phyloP scores from a whole-genome alignment of 2,888 invertebrate genomes.

The Diaperis boleti region DNA sequence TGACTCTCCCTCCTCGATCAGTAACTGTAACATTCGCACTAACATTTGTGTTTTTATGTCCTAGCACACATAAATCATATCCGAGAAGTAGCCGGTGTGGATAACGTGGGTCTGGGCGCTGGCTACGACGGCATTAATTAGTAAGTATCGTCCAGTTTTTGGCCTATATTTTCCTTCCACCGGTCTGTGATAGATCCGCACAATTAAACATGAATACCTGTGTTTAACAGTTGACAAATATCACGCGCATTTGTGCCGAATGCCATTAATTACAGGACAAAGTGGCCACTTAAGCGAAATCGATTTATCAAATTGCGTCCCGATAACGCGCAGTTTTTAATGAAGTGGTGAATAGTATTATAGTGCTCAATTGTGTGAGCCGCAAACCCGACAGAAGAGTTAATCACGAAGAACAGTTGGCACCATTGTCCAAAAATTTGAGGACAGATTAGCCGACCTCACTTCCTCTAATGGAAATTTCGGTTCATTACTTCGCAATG shows the following conservation, averaged over 20 bases:
- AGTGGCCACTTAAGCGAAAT: conserved; percentile 25
- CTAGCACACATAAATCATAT: conserved; percentile 93
- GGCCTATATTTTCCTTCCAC: conserved; percentile 4
- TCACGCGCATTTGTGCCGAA: conserved; percentile 21
- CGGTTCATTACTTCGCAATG: conserved; percentile 24
- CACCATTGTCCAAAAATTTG: conserved; percentile 3
- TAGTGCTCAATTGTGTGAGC: conserved; percentile 9
- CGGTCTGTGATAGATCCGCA: conserved; percentile 13
- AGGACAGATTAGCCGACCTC: conserved; percentile 2
- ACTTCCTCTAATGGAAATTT: conserved; percentile 10
- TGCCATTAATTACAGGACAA: conserved; percentile 36
- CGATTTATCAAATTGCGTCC: conserved; percentile 25
- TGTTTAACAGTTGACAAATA: conserved; percentile 34
- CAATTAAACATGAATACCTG: conserved; percentile 26
- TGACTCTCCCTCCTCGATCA: too few relatives aligned
- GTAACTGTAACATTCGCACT: neutral
- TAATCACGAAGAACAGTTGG: conserved; percentile 6
- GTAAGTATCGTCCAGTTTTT: conserved; percentile 72
- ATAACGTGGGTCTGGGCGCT: conserved; percentile 89
- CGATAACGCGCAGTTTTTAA: conserved; percentile 24
- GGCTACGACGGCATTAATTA: conserved; percentile 92
- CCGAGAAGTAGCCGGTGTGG: conserved; percentile 85
- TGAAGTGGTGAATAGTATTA: conserved; percentile 27
- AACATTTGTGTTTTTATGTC: conserved; percentile 57
- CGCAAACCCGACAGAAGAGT: neutral